Evolutionary conservation across 2,797 vertebrate genomes (phyloP), one percentile per base, ranked within the genome.

Genomic region (Xenopus petersii): DNA sequence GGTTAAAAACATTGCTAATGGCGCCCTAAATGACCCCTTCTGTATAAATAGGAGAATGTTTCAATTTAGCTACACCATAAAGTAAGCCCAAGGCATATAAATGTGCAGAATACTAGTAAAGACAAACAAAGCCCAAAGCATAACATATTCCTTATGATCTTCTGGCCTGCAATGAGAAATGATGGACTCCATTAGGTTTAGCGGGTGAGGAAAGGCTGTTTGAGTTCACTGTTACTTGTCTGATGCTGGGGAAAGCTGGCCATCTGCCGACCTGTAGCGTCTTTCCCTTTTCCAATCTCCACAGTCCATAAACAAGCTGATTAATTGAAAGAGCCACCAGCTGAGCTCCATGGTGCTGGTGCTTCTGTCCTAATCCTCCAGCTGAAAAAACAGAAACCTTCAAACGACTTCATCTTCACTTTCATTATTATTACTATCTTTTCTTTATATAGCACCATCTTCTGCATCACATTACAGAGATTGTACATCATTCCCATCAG

Each of bases 211-310:
- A 46, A 30, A 33, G 26, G 13, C 49, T 6, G 33, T 51, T 59
- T 68, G 36, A 62, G 68, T 55, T 36, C 60, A 55, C 55, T 61
- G 62, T 60, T 67, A 67, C 48, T 55, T 72, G 62, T 69, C 64
- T 72, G 30, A 69, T 59, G 59, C 70, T 30, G 70, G 42, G 64
- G 55, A 59, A 67, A 56, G 70, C 54, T 78, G 75, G 68, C 75
- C 75, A 78, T 78, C 75, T 73, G 70, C 75, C 73, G 75, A 78
- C 70, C 75, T 78, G 70, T 73, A 78, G 51, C 75, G 73, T 73
- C 59, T 69, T 73, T 78, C 64, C 56, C 36, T 42, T 75, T 30
- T 69, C 56, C 75, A 12, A 42, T 73, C 75, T 68, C 70, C 65
- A 73, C 70, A 78, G 65, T 73, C 59, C 75, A 69, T 78, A 73